Evolutionary conservation across 2,888 invertebrate species (phyloP).

Genomic region (Entomobrya multifasciata): DNA sequence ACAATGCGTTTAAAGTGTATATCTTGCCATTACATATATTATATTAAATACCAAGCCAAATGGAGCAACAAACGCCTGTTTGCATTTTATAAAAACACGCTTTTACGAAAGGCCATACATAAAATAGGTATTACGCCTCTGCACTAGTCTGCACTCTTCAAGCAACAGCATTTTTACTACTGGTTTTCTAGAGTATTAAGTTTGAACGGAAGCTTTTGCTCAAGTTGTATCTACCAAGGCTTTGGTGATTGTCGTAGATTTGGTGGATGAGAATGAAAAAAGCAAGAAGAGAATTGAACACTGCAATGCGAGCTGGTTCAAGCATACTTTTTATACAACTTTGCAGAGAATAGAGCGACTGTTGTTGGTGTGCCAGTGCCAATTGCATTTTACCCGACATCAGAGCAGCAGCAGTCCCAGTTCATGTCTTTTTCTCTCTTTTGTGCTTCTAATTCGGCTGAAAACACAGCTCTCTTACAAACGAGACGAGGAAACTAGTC

Average conservation of each 20-base stretch:
- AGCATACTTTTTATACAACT: conserved; percentile 5
- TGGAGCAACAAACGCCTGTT: background rate
- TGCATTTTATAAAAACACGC: background rate
- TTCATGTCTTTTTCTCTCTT: conserved; percentile 14
- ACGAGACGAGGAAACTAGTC: conserved; percentile 17
- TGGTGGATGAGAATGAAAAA: too few species aligned
- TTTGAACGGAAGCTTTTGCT: too few species aligned
- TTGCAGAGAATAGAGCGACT: background rate
- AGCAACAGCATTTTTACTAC: background rate
- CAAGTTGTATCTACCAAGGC: too few species aligned
- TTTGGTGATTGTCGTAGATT: too few species aligned
- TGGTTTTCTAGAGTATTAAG: background rate
- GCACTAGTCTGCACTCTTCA: background rate
- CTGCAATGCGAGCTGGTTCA: too few species aligned
- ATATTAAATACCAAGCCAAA: background rate
- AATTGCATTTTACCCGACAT: conserved; percentile 33
- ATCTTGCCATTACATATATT: background rate
- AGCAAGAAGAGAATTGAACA: too few species aligned
- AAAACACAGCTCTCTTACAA: conserved; percentile 36
- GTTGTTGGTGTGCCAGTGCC: background rate
- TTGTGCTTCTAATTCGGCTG: background rate
- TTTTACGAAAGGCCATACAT: background rate
- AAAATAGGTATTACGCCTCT: conserved; percentile 42
- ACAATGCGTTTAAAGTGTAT: conserved; percentile 21
- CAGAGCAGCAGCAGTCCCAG: background rate